Base-by-base conservation (phyloP, 2,797 vertebrate genomes). In the Argentina silus region DNA sequence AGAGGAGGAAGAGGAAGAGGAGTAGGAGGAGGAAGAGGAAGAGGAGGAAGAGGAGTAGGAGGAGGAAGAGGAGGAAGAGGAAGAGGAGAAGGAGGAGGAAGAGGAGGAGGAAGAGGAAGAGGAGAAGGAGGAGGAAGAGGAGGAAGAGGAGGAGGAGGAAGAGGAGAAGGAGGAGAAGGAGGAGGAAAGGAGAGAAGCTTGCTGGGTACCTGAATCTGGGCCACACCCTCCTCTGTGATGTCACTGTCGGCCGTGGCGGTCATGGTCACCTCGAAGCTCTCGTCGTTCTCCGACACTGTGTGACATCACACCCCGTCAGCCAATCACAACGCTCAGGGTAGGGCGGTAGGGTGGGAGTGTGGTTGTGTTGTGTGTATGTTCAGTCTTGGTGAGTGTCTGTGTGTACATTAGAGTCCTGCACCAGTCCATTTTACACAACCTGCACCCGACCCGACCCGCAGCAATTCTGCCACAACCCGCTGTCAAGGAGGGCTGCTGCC, bases 241-340 rank as follows among this genome's bases (percentile, higher is more conserved):
- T 96, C 96, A 23, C 91, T 92, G 60, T 96, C 96, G 42, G 95
- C 93, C 62, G 96, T 94, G 50, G 97, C 95, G 5, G 97, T 98
- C 98, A 99, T 98, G 56, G 97, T 98, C 93, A 99, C 96, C 96
- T 99, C 97, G 78, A 98, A 98, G 89, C 96, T 96, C 82, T 96
- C 96, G 53, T 97, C 95, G 80, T 92, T 96, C 86, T 97, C 96
- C 6, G 57, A 60, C 57, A 60, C 56, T 27, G 21, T 23, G 87
- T 57, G 9, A 89, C 78, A 85, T 83, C 57, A 64, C 48, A 72
- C 6, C 47, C 36, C n/a, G 47, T 67, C 48, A 70, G 55, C 19
- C 21, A 47, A 69, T 19, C 7, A 47, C 55, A 57, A 36, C 45
- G 23, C 19, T 17, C 50, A 42, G 21, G 14, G 27, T n/a, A 15